These are phyloP conservation scores for Piaya cayana DNA, from an alignment of 2,113 vertebrate genomes.

Conservation along the genomic window DNA sequence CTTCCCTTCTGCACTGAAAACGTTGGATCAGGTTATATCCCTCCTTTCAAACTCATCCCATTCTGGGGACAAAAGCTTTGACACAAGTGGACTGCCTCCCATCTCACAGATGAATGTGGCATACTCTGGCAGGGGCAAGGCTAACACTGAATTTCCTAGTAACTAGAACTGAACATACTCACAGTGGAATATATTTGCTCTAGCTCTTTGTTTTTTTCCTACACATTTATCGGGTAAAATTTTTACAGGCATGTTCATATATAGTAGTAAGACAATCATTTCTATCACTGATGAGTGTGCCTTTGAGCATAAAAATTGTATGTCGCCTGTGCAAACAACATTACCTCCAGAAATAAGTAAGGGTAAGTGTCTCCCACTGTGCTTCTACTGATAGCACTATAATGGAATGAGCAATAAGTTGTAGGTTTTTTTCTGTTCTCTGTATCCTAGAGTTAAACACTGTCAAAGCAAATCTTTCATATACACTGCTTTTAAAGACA, in stretches of 20 bases:
- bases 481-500: background rate
- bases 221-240: background rate
- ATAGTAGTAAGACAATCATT: background rate
- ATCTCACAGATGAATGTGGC: background rate
- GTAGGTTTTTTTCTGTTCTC: background rate
- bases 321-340: background rate
- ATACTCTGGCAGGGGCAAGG: background rate
- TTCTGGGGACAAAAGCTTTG: background rate
- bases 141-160: background rate
- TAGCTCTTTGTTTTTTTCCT: background rate
- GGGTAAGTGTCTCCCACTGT: background rate
- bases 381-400: background rate
- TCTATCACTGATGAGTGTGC: background rate
- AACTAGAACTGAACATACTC: background rate
- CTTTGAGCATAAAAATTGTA: slow-evolving; percentile 2
- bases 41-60: background rate
- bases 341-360: background rate
- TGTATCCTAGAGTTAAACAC: background rate
- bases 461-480: background rate
- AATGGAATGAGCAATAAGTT: background rate
- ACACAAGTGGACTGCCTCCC: background rate
- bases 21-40: background rate
- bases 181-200: background rate
- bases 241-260: background rate
- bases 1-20: background rate